Conservation (phyloP, 2,797 vertebrate species). For the Anas georgica region DNA sequence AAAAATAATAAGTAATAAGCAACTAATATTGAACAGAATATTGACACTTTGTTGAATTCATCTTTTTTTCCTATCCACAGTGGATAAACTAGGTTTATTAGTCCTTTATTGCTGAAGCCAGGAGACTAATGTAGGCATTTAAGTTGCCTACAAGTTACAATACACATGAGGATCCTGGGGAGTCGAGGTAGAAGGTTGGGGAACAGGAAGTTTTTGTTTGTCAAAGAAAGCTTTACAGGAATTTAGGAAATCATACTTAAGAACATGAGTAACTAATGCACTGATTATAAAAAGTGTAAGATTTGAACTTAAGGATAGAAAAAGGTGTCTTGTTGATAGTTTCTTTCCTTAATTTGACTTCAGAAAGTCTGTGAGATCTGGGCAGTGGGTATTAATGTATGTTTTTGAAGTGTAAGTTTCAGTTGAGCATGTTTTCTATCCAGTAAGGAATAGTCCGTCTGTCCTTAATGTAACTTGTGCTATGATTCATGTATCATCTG, state of each 20-base stretch:
- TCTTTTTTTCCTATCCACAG: neutral
- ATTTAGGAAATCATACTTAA: neutral
- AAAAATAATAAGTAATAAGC: neutral
- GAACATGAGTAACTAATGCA: neutral
- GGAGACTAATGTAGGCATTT: neutral
- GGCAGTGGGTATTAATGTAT: neutral
- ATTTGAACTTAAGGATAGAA: neutral
- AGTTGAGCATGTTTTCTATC: neutral
- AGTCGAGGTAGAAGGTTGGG: neutral
- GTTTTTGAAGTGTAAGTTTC: neutral
- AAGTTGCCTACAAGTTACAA: neutral
- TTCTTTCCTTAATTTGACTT: neutral
- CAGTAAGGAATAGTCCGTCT: neutral
- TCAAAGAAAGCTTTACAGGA: neutral
- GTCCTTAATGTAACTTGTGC: neutral
- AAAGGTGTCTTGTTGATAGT: neutral
- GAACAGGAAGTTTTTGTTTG: neutral
- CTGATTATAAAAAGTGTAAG: neutral
- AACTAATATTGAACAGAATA: neutral
- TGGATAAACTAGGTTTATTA: neutral
- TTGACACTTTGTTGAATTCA: neutral
- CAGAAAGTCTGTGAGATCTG: neutral
- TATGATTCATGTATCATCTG: neutral
- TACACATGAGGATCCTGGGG: neutral
- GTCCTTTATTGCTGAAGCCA: neutral